Evolutionary conservation across 2,888 invertebrate species (phyloP).

Genomic region (Octodonta nipae): DNA sequence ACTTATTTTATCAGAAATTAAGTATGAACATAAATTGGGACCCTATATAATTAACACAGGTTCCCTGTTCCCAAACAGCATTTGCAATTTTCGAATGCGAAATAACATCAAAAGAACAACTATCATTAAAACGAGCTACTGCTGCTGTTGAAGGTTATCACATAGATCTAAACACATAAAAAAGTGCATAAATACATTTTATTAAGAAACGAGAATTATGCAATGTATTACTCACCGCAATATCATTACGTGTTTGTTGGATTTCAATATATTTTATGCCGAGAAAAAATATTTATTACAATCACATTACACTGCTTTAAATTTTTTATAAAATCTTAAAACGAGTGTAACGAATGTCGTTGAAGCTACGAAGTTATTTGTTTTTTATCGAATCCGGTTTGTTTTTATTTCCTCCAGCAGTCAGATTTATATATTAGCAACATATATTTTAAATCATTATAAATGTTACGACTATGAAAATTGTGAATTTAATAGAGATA

Average conservation of each 20-base stretch:
- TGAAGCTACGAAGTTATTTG: neutral
- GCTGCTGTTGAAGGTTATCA: conserved; percentile 24
- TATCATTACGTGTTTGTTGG: conserved; percentile 10
- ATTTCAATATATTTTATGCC: too few species aligned
- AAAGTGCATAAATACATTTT: conserved; percentile 26
- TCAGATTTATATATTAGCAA: neutral
- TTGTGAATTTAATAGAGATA: neutral
- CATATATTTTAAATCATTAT: neutral
- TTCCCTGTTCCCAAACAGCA: neutral
- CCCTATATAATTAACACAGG: too few species aligned
- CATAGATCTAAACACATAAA: conserved; percentile 25
- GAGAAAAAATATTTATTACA: conserved; percentile 6
- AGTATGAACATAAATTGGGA: too few species aligned
- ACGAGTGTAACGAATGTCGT: neutral
- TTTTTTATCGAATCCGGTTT: neutral
- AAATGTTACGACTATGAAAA: neutral
- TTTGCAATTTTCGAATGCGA: too few species aligned
- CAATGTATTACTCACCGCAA: conserved; percentile 23
- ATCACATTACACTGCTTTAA: conserved; percentile 8
- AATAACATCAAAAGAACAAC: conserved; percentile 22
- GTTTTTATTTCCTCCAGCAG: neutral
- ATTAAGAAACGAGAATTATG: conserved; percentile 25
- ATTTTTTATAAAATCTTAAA: conserved; percentile 1
- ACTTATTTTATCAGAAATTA: too few species aligned
- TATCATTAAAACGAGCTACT: conserved; percentile 20